Base-by-base conservation (phyloP, 2,888 invertebrate genomes). In the Drosophila phalerata region DNA sequence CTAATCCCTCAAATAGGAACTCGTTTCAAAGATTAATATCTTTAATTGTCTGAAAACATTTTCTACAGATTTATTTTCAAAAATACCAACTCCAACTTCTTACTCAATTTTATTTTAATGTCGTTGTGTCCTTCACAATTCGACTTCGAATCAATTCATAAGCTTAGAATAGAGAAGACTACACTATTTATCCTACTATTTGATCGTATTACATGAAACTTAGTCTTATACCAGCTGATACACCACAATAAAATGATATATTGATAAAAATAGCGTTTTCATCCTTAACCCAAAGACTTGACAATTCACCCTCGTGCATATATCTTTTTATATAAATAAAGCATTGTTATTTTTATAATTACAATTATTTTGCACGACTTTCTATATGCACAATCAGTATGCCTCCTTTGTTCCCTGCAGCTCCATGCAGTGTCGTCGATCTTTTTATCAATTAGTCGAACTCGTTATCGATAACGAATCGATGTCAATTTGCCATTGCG, bases 381-480 rank as follows among this genome's bases (percentile, higher is more conserved):
- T 74, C 69, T 74, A 55, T 57, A 49, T 61, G 22, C 11, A 43
- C 43, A 42, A 51, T 58, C 37, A 69, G 61, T n/a, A 0, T 13
- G n/a, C 17, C 32, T 22, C 10, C 9, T 5, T 10, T 8, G 10
- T 2, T 3, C 28, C 37, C 45, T 43, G 9, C 11, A 11, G 11
- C 42, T 11, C 5, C 19, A 15, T 22, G 13, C 32, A n/a, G 25
- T 61, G 5, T 10, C 17, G 17, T 15, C 6, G 13, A 34, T 53
- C 34, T 49, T 47, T 28, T 19, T 5, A 11, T 37, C 48, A 61
- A 78, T 72, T 72, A 56, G 58, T 53, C 19, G 45, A 37, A 17
- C 48, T 47, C 34, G 57, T 78, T 76, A 79, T 76, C 69, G 69
- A 79, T 79, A 60, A 65, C 56, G 52, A 65, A 65, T 58, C 69